Evolutionary conservation across 2,113 vertebrate species (phyloP).

Genomic region (Oryctolagus cuniculus): mOryCun1.1 NC_091433.1:126938501-126939000

Average conservation of each 20-base stretch:
- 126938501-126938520: no score
- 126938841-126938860: not conserved
- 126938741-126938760: not conserved
- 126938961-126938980: slow-evolving; percentile 17
- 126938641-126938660: not conserved
- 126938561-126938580: no score
- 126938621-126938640: not conserved
- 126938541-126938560: no score
- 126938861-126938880: not conserved
- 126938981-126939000: not conserved
- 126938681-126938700: slow-evolving; percentile 25
- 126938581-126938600: not conserved
- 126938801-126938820: not conserved
- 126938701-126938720: not conserved
- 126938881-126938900: not conserved
- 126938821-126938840: not conserved
- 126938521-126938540: no score
- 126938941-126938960: not conserved
- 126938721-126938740: not conserved
- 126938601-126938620: not conserved
- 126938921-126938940: not conserved
- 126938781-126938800: not conserved
- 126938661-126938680: not conserved
- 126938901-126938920: not conserved
- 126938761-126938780: not conserved